phyloP scores from a whole-genome alignment of 1,140 invertebrate species.

The Littorina saxatilis region DNA sequence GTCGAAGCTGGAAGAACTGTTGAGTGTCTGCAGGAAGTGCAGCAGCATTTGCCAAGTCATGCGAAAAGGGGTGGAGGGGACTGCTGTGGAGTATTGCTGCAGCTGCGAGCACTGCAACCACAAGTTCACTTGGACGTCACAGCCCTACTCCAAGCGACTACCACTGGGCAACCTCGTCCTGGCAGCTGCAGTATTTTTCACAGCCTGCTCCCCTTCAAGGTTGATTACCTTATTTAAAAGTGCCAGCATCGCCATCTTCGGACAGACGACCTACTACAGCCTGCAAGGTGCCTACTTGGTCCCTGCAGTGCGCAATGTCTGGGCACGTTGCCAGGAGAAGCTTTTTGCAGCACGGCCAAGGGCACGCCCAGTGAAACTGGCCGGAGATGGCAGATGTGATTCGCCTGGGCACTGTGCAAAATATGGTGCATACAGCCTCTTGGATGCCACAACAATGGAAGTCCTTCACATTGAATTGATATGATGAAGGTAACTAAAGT shows the following conservation, averaged over 20 bases:
- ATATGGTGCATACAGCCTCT: too few species aligned
- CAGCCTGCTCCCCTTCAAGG: constrained; percentile 20
- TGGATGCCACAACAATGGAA: too few species aligned
- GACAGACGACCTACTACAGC: background rate
- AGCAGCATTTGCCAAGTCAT: background rate
- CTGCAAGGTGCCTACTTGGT: background rate
- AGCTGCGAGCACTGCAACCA: background rate
- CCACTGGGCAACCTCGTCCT: constrained; percentile 15
- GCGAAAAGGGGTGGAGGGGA: background rate
- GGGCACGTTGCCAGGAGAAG: background rate
- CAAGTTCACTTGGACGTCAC: background rate
- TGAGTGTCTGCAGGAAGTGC: constrained; percentile 3
- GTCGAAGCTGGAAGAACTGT: background rate
- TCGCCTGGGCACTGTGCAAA: too few species aligned
- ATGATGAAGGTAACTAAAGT: background rate
- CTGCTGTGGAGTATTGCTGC: background rate
- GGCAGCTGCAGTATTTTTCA: constrained; percentile 19
- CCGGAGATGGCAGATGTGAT: too few species aligned
- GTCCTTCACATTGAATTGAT: too few species aligned
- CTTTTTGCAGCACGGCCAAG: constrained; percentile 11
- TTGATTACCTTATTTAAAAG: background rate
- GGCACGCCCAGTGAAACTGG: too few species aligned
- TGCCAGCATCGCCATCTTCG: constrained; percentile 13
- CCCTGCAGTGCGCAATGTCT: background rate
- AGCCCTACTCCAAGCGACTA: background rate